Percentiles rank a stretch among this genome's conserved stretches.
These are phyloP conservation scores for Tupiocoris notatus DNA, from an alignment of 2,888 invertebrate genomes.

Conservation along the genomic window DNA sequence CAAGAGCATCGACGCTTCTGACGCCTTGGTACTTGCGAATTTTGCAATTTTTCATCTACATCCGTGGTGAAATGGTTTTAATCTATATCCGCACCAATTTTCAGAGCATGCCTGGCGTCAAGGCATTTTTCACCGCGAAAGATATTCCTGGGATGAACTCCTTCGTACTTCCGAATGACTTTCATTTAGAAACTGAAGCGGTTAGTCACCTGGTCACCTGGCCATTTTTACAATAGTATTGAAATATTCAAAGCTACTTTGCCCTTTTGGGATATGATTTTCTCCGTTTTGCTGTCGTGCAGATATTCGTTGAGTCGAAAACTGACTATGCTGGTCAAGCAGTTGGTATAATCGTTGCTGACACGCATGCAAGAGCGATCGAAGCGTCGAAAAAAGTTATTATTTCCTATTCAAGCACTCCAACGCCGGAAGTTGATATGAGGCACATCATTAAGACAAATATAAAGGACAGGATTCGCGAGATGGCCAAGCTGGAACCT, in stretches of 20 bases:
- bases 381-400: constrained; percentile 61
- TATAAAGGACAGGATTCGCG: constrained; percentile 45
- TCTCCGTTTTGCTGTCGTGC: neutral
- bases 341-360: constrained; percentile 71
- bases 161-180: constrained; percentile 27
- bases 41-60: neutral
- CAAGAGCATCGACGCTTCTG: constrained; percentile 61
- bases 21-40: constrained; percentile 63
- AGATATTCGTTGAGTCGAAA: constrained; percentile 48
- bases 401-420: constrained; percentile 58
- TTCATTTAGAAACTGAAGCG: constrained; percentile 23
- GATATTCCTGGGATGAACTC: constrained; percentile 68
- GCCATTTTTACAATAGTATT: neutral
- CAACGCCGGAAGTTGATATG: constrained; percentile 51
- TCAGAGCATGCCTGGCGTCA: constrained; percentile 58
- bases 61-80: too few species aligned
- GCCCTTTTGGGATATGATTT: neutral
- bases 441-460: constrained; percentile 45
- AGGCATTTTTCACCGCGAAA: constrained; percentile 64
- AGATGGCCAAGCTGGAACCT: constrained; percentile 42
- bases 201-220: neutral
- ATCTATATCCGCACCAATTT: too few species aligned
- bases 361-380: constrained; percentile 60
- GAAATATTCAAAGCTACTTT: neutral
- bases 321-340: constrained; percentile 71